phyloP scores from a whole-genome alignment of 2,797 vertebrate genomes.

The Gadopsis bispinosus region DNA sequence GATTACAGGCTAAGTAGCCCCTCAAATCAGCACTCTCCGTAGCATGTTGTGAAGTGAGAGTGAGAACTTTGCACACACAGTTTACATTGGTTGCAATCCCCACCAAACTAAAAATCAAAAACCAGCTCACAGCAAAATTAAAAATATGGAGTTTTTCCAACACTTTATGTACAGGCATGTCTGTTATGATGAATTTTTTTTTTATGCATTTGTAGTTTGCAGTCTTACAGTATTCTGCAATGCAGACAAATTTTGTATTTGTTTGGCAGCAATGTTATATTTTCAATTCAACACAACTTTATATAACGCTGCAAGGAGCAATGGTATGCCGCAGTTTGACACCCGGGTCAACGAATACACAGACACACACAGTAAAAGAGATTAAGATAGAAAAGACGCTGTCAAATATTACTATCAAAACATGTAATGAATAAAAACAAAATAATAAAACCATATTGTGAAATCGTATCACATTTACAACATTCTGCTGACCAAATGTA shows the following conservation, averaged over 20 bases:
- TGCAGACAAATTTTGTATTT: not conserved
- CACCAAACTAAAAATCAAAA: constrained; percentile 6
- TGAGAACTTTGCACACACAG: constrained; percentile 23
- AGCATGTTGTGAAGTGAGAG: constrained; percentile 39
- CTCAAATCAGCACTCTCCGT: constrained; percentile 26
- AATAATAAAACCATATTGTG: no score
- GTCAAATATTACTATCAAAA: not conserved
- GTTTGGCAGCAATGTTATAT: not conserved
- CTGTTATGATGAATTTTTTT: not conserved
- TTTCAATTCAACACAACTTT: constrained; percentile 1
- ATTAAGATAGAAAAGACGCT: not conserved
- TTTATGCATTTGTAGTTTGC: not conserved
- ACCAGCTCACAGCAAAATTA: not conserved
- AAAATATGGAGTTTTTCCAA: not conserved
- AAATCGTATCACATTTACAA: no score
- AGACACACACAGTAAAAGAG: not conserved
- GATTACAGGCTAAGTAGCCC: constrained; percentile 41
- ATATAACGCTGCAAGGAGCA: not conserved
- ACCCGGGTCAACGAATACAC: not conserved
- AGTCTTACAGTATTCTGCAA: not conserved
- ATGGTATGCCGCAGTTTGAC: not conserved
- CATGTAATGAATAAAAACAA: not conserved
- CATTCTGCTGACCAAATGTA: no score
- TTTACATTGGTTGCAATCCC: not conserved
- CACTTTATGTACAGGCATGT: not conserved